Evolutionary conservation across 1,140 invertebrate species (phyloP), one percentile per base, ranked within the genome.

Genomic region (Macrobrachium nipponense): DNA sequence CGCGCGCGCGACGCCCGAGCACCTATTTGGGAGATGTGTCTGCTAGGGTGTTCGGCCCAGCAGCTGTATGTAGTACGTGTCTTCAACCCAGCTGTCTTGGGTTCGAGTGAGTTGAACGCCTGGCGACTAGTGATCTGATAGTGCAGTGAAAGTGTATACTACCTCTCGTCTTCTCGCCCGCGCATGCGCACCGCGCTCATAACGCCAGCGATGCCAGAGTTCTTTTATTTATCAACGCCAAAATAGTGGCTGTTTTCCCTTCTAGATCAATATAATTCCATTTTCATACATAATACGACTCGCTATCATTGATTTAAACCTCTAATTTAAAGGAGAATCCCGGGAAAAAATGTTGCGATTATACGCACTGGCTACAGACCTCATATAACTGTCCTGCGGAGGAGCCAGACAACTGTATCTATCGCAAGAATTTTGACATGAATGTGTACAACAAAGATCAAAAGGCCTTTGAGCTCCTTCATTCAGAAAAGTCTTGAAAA

Each of bases 311-410:
- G 5, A 27, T 8, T 68, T 23, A 17, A 1, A 68, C 17, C 7
- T 58, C 11, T 4, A 23, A 43, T 11, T 18, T 3, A 43, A 0
- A 2, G 20, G 7, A 14, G 5, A 51, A 80, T 15, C 18, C 0
- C 11, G 6, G 44, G 11, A 51, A 78, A 70, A 79, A 59, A 43
- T 11, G 2, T 1, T 85, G 18, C 44, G 0, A 6, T 60, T 58
- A 85, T 15, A 18, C 61, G 43, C 60, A 5, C 59, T 77, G 82
- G 59, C 62, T 78, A 60, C 82, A 20, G n/a, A 60, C 27, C 70
- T 20, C 66, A 85, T 75, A 85, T 85, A 85, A 85, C 82, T 85
- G 82, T 85, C 82, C 82, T 79, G 76, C 79, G 76, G 82, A 51
- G 82, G 44, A 78, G 82, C 73, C 82, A 85, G 36, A 85, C 23